These are phyloP conservation scores for Diachasma alloeum DNA, from an alignment of 1,140 invertebrate genomes.

Conservation along the genomic window DNA sequence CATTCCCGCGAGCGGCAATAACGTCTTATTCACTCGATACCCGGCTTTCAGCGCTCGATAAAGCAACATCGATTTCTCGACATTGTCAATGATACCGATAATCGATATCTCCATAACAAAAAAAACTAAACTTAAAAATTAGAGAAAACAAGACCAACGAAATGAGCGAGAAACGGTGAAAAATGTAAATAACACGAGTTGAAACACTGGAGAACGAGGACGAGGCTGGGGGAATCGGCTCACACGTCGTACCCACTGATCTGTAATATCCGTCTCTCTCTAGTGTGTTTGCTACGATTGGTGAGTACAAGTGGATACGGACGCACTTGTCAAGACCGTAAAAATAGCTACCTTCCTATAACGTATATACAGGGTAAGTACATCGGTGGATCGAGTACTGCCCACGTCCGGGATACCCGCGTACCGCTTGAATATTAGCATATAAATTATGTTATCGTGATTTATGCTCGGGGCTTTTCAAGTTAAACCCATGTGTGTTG, in stretches of 20 bases:
- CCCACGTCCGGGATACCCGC: constrained; percentile 33
- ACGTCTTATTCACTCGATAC: not conserved
- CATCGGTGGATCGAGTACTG: constrained; percentile 9
- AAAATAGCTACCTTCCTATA: constrained; percentile 29
- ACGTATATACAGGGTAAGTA: constrained; percentile 10
- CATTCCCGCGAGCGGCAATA: not conserved
- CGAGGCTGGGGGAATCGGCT: not conserved
- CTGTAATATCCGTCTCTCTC: constrained; percentile 5
- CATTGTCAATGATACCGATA: not conserved
- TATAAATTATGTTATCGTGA: constrained; percentile 64
- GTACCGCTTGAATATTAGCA: constrained; percentile 52
- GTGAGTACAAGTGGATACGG: constrained; percentile 25
- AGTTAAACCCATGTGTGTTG: constrained; percentile 22
- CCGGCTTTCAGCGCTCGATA: not conserved
- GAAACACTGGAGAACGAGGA: not conserved
- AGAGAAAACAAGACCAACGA: not conserved
- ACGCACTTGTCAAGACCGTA: constrained; percentile 32
- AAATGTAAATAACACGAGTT: not conserved
- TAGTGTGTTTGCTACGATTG: not conserved
- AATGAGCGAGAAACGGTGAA: not conserved
- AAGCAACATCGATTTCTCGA: not conserved
- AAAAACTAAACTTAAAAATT: not conserved
- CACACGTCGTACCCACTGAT: not conserved
- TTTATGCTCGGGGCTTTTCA: constrained; percentile 48
- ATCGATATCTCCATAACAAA: not conserved